Evolutionary conservation across 1,140 invertebrate genomes (phyloP).

Genomic region (Augochlora pura): DNA sequence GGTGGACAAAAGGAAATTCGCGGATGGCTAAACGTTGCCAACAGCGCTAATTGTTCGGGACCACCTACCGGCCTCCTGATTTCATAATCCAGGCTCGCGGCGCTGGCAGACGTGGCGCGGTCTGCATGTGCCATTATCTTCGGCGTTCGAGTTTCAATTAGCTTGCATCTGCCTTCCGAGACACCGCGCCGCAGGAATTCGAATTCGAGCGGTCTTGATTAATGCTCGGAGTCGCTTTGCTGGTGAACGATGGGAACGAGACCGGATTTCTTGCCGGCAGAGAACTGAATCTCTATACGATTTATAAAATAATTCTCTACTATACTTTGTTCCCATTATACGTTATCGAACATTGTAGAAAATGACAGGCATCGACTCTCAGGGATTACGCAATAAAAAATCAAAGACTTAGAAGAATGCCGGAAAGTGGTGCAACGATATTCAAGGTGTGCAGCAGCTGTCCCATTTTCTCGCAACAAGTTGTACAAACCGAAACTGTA

Average conservation of each 20-base stretch:
- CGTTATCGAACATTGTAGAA: too few relatives aligned
- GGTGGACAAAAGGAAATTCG: slow-evolving; percentile 29
- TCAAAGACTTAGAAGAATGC: too few relatives aligned
- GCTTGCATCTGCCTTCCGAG: slow-evolving; percentile 26
- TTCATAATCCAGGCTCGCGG: slow-evolving; percentile 66
- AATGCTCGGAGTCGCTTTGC: slow-evolving; percentile 27
- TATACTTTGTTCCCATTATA: too few relatives aligned
- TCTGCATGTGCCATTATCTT: slow-evolving; percentile 56
- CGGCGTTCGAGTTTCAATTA: slow-evolving; percentile 63
- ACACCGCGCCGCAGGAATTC: slow-evolving; percentile 29
- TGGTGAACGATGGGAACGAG: neutral
- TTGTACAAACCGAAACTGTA: too few relatives aligned
- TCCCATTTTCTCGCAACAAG: too few relatives aligned
- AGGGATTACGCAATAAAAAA: too few relatives aligned
- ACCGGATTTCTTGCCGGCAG: neutral
- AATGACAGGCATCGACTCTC: too few relatives aligned
- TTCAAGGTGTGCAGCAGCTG: too few relatives aligned
- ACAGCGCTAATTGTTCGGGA: slow-evolving; percentile 58
- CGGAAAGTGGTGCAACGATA: too few relatives aligned
- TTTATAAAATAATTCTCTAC: too few relatives aligned
- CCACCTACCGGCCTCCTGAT: slow-evolving; percentile 65
- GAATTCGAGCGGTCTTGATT: slow-evolving; percentile 38
- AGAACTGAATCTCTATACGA: too few relatives aligned
- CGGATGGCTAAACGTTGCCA: slow-evolving; percentile 46
- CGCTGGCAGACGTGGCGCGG: slow-evolving; percentile 49